Conservation (phyloP, 2,888 invertebrate species). For the Drosophila rubida region DNA sequence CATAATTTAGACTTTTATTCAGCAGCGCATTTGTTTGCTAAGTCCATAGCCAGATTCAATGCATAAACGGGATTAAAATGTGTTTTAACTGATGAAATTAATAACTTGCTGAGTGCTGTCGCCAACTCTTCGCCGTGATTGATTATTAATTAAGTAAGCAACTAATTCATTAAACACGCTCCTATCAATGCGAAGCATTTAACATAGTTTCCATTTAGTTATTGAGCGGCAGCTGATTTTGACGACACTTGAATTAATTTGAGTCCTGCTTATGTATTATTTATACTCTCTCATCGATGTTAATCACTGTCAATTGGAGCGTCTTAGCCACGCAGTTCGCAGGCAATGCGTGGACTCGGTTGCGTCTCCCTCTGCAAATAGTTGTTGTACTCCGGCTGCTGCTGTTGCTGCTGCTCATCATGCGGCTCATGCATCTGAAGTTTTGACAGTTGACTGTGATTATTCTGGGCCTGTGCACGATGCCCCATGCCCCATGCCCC, state of each 20-base stretch:
- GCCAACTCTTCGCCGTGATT: not conserved
- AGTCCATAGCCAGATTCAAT: too few relatives aligned
- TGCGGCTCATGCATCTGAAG: slow-evolving; percentile 73
- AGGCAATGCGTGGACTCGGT: not conserved
- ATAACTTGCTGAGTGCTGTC: not conserved
- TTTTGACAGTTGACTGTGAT: slow-evolving; percentile 79
- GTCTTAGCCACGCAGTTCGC: not conserved
- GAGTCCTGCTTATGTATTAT: not conserved
- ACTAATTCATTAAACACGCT: not conserved
- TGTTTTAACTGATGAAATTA: not conserved
- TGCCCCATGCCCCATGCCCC: not conserved
- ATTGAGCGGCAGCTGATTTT: not conserved
- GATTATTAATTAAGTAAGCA: not conserved
- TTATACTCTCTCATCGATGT: not conserved
- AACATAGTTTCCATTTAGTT: not conserved
- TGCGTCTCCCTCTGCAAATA: slow-evolving; percentile 9
- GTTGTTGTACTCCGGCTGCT: not conserved
- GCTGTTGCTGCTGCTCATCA: slow-evolving; percentile 47
- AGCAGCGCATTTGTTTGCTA: too few relatives aligned
- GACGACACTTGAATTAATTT: not conserved
- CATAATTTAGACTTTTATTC: too few relatives aligned
- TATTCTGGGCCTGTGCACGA: slow-evolving; percentile 37
- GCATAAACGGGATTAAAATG: too few relatives aligned
- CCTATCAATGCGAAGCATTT: not conserved
- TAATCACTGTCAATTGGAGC: slow-evolving; percentile 5